Conservation (phyloP, 37 sponge, comb jelly and placozoan genomes). For the Trichoplax adhaerens region DNA sequence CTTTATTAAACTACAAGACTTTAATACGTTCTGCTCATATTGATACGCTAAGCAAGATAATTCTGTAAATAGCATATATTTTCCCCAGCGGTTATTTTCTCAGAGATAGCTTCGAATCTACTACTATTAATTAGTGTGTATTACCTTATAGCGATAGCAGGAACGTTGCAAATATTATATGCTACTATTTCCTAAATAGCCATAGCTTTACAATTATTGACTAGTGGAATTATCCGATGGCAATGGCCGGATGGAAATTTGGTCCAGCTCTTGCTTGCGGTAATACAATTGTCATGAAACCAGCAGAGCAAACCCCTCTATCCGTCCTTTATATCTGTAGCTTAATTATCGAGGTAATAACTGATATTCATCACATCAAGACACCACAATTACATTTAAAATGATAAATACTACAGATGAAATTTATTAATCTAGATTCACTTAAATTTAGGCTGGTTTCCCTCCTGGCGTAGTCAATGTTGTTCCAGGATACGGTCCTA, state of each 20-base stretch:
- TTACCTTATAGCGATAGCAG: too few species aligned
- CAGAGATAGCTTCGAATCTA: too few species aligned
- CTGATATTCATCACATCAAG: not conserved
- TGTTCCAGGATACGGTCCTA: constrained; percentile 83
- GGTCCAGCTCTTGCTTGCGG: constrained; percentile 83
- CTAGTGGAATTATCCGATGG: constrained; percentile 87
- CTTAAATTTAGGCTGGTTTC: constrained; percentile 52
- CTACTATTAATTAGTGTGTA: too few species aligned
- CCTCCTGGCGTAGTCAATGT: constrained; percentile 95
- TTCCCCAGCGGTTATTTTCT: too few species aligned
- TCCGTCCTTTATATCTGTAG: constrained; percentile 77
- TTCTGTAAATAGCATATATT: too few species aligned
- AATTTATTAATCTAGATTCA: not conserved
- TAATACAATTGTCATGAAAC: constrained; percentile 74
- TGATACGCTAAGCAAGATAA: too few species aligned
- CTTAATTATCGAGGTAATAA: constrained; percentile 39
- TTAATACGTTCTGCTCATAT: too few species aligned
- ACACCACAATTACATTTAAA: too few species aligned
- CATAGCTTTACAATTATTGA: too few species aligned
- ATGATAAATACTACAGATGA: not conserved
- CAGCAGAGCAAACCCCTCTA: constrained; percentile 89
- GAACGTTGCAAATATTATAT: too few species aligned
- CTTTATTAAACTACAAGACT: too few species aligned
- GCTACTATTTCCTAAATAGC: too few species aligned
- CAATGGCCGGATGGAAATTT: constrained; percentile 94